Base-by-base conservation (phyloP, 2,888 invertebrate genomes). In the Drosophila crucigera region DNA sequence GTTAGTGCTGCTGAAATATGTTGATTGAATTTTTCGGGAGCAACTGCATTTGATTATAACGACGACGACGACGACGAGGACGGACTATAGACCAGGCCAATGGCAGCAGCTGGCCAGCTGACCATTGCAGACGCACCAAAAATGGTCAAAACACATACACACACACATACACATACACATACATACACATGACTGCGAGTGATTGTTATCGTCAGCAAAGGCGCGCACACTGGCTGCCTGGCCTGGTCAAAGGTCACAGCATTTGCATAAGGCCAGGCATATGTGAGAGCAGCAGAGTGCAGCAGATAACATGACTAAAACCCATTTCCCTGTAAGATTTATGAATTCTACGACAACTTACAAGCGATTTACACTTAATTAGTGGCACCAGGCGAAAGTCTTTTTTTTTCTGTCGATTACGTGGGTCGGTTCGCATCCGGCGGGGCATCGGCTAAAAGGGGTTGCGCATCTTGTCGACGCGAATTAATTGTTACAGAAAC, bases 1-100 rank as follows among this genome's bases (percentile, higher is more conserved):
- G 91, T 90, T 90, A 90, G 90, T 90, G 90, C 91, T 84, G 90
- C 88, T 89, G 91, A 91, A 91, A 90, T 90, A 90, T 90, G 90
- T 90, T 90, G 90, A 90, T 91, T 90, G 90, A 91, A 89, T 89
- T 89, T 87, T 90, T 90, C 89, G 91, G 90, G 90, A 89, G 91
- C 89, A 90, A 86, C 86, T 87, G 86, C 90, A 86, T 90, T 87
- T 87, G 86, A 90, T 90, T 87, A 87, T 78, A 84, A 84, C 78
- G 84, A 80, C 35, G 63, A 64, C 64, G 16, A 25, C 25, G 7
- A 64, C 64, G 16, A 25, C 16, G 9, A 47, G 47, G 47, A 47
- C 47, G 22, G 47, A 47, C 43, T 43, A 11, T 56, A 25, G 43
- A 35, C 63, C 60, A 65, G 28, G 7, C 55, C 68, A 35, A 30